Conservation (phyloP, 2,113 vertebrate genomes). For the Callaeas wilsoni region DNA sequence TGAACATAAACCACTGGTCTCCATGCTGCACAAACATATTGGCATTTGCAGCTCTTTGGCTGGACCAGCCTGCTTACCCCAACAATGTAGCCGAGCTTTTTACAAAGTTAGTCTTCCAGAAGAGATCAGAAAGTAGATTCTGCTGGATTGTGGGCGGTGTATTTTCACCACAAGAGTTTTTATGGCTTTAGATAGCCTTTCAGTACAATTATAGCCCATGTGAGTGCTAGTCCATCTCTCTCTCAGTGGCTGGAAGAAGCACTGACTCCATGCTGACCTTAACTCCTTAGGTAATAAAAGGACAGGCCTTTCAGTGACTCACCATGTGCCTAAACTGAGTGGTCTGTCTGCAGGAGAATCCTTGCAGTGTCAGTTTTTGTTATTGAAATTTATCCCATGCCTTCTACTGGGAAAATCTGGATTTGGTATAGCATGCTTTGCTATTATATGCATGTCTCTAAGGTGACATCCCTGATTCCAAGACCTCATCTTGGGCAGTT, state of each 20-base stretch:
- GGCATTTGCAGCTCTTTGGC: background rate
- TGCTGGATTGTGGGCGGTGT: background rate
- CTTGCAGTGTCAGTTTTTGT: background rate
- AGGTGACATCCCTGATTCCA: background rate
- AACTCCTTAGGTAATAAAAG: background rate
- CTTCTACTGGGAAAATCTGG: background rate
- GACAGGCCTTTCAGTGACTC: fast-evolving
- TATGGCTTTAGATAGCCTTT: background rate
- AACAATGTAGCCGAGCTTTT: background rate
- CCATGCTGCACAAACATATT: background rate
- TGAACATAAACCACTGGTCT: background rate
- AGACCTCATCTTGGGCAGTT: background rate
- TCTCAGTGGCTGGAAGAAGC: background rate
- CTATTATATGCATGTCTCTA: background rate
- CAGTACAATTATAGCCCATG: background rate
- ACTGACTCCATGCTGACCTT: background rate
- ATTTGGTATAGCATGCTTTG: background rate
- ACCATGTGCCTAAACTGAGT: fast-evolving
- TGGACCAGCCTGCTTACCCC: background rate
- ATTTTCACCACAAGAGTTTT: background rate
- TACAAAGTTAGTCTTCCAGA: slow-evolving; percentile 37
- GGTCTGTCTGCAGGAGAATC: background rate
- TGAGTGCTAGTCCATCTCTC: background rate
- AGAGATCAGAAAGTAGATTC: slow-evolving; percentile 28
- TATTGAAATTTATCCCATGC: background rate